These are phyloP conservation scores for Amphipoea oculea DNA, from an alignment of 2,888 invertebrate genomes.

Conservation along the genomic window DNA sequence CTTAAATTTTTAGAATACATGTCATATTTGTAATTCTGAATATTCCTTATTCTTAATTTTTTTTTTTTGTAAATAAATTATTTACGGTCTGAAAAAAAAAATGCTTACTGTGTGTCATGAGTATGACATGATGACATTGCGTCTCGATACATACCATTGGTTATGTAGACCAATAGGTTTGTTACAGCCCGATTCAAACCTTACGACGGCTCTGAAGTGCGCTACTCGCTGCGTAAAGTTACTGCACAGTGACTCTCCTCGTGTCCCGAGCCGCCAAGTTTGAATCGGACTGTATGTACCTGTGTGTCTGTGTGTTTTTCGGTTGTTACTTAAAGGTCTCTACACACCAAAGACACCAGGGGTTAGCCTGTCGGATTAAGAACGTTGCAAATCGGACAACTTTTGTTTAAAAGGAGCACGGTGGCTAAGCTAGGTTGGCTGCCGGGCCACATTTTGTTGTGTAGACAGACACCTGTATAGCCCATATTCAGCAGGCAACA, in stretches of 20 bases:
- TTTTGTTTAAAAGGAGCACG: background rate
- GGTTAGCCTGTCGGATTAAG: background rate
- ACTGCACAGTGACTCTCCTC: too few species aligned
- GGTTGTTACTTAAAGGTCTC: background rate
- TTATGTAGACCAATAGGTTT: constrained; percentile 4
- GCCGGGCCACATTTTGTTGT: background rate
- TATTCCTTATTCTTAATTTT: background rate
- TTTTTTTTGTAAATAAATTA: background rate
- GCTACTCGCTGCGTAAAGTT: background rate
- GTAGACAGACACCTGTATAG: background rate
- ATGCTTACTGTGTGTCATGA: background rate
- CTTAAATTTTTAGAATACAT: constrained; percentile 9
- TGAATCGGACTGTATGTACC: too few species aligned
- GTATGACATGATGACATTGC: background rate
- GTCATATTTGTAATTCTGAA: background rate
- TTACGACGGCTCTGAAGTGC: background rate
- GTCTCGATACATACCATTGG: constrained; percentile 5
- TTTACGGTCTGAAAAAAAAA: background rate
- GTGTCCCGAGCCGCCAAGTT: background rate
- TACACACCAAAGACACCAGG: background rate
- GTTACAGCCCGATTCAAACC: background rate
- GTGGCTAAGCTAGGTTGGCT: too few species aligned
- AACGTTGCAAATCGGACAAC: background rate
- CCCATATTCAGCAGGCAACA: background rate
- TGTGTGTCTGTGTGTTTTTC: background rate